Evolutionary conservation across 1,140 invertebrate genomes (phyloP), one percentile per base, ranked within the genome.

Genomic region (Macrotrachela quadricornifera): DNA sequence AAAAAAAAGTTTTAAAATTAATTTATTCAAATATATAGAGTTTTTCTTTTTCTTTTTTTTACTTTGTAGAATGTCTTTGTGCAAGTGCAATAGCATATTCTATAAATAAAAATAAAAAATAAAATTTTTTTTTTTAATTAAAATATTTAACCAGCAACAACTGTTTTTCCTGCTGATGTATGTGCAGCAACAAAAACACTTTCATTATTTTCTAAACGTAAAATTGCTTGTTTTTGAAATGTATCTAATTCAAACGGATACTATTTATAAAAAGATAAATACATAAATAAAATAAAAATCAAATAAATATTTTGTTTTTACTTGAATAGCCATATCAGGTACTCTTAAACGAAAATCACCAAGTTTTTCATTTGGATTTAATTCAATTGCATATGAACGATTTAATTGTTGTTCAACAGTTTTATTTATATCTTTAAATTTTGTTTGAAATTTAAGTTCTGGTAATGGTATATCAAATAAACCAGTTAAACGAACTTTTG

Each of bases 181-280:
- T 99, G 94, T 13, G 92, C 94, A 10, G 92, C 85, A 1, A 99
- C 88, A 73, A 99, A 96, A 2, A 97, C 87, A 70, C 88, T 86
- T 58, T 88, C 79, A 45, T 83, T 80, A 61, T 87, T 79, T 73
- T 97, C 91, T 41, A 99, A 71, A 66, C 83, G 84, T 11, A 94
- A 66, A 59, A 97, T 87, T 10, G 92, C 90, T 73, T 85, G 73
- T 58, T 97, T 92, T 68, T 97, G 92, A 64, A 99, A 99, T 10
- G 77, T 83, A 69, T 99, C 94, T 59, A 96, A 73, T 65, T 92
- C 85, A 73, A 97, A 99, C 30, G 79, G 78, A 71, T 81, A 96
- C 63, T 76, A 58, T 13, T 9, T 44, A 1, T 3, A 51, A n/a
- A 17, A 45, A 43, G 40, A 51, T 11, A 0, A 21, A 16, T 18